phyloP scores from a whole-genome alignment of 2,113 vertebrate species.

The Rhodinocichla rosea region DNA sequence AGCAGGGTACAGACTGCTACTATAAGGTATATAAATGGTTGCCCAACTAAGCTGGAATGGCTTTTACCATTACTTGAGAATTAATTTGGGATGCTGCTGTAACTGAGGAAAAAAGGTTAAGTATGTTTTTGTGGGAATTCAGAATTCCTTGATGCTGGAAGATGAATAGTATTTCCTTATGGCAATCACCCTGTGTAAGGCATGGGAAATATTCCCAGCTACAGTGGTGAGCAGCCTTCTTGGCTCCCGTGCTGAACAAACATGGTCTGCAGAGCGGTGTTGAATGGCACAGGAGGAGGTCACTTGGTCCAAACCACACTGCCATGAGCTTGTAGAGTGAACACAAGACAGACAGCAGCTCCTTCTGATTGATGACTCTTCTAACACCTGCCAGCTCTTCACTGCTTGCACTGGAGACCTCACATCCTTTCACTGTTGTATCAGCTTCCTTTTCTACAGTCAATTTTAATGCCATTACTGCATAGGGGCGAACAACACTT shows the following conservation, averaged over 20 bases:
- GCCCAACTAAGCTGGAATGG: background rate
- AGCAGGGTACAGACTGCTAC: background rate
- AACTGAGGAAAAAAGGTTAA: background rate
- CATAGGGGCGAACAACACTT: rapidly evolving
- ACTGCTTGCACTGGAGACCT: background rate
- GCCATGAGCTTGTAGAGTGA: rapidly evolving
- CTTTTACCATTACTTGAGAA: background rate
- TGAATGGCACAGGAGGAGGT: background rate
- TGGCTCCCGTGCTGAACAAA: background rate
- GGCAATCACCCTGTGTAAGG: background rate
- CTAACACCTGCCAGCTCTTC: background rate
- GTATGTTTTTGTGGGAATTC: background rate
- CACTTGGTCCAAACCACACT: background rate
- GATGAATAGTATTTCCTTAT: background rate
- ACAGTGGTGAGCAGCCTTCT: background rate
- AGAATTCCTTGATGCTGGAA: background rate
- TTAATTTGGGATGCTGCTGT: background rate
- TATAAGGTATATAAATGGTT: background rate
- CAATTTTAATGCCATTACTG: background rate
- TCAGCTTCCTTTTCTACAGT: background rate
- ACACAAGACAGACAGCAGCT: background rate
- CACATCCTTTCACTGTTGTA: background rate
- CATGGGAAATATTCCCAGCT: background rate
- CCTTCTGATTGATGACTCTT: background rate
- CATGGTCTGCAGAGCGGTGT: rapidly evolving